These are phyloP conservation scores for Pseudochromis fuscus DNA, from an alignment of 2,797 vertebrate genomes.

Conservation along the genomic window DNA sequence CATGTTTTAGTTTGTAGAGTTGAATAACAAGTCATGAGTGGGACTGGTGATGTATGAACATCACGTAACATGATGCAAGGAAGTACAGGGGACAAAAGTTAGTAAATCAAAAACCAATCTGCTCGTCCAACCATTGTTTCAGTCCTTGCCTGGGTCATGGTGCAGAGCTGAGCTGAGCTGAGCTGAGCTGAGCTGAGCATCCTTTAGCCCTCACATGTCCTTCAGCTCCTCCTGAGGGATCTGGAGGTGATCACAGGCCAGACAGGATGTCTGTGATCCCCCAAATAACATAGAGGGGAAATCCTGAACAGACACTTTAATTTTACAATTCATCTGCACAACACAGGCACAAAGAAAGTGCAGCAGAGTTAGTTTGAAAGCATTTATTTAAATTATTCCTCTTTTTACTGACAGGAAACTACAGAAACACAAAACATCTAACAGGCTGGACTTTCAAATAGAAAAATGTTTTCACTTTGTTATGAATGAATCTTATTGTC, in stretches of 20 bases:
- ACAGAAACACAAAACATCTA: background rate
- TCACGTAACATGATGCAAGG: too few relatives aligned
- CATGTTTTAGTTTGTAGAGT: background rate
- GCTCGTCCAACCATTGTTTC: background rate
- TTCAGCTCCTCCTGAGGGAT: too few relatives aligned
- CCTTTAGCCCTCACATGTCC: too few relatives aligned
- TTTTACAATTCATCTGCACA: background rate
- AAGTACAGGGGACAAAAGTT: too few relatives aligned
- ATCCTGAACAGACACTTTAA: background rate
- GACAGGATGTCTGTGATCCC: background rate
- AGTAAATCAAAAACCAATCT: too few relatives aligned
- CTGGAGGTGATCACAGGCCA: background rate
- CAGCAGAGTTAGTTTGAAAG: background rate
- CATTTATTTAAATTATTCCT: background rate
- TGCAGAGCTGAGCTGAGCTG: slow-evolving; percentile 1
- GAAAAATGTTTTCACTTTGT: too few relatives aligned
- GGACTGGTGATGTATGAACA: too few relatives aligned
- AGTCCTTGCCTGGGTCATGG: background rate
- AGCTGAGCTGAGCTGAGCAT: background rate
- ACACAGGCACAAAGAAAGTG: background rate
- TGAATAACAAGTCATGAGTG: background rate
- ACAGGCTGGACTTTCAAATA: background rate
- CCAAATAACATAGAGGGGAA: background rate
- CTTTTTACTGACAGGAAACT: background rate
- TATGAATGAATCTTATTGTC: too few relatives aligned